These are phyloP conservation scores for Synanthedon myopaeformis DNA, from an alignment of 2,888 invertebrate genomes.

Conservation along the genomic window DNA sequence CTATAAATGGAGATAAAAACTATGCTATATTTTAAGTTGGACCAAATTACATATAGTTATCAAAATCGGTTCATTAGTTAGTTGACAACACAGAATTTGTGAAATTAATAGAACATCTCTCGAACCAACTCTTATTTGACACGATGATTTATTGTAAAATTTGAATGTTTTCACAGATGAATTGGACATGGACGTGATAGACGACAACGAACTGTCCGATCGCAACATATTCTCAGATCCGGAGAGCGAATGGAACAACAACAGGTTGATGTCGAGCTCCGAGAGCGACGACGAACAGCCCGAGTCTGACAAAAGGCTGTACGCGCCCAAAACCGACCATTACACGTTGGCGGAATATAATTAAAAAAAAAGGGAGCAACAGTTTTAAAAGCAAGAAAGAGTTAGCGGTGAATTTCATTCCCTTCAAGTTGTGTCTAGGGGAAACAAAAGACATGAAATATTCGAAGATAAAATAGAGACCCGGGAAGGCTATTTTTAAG, in stretches of 20 bases:
- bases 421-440: no score
- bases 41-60: no score
- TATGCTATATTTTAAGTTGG: no score
- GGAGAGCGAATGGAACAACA: constrained; percentile 75
- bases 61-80: no score
- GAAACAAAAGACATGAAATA: no score
- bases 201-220: constrained; percentile 69
- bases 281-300: constrained; percentile 60
- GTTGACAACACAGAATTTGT: no score
- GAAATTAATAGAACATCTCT: background rate
- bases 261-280: constrained; percentile 21
- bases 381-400: no score
- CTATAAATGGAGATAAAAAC: no score
- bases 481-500: no score
- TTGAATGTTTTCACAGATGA: constrained; percentile 27
- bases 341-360: background rate
- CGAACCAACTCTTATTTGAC: background rate
- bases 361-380: background rate
- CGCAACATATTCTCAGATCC: constrained; percentile 76
- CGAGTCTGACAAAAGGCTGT: constrained; percentile 61
- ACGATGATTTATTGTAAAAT: no score
- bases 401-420: no score
- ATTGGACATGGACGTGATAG: constrained; percentile 37
- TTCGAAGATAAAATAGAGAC: no score
- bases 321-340: background rate